A percentile compares a stretch with the other conserved stretches of the same genome.
Evolutionary conservation across 2,888 invertebrate genomes (phyloP).

Genomic region (Acleris cristana): DNA sequence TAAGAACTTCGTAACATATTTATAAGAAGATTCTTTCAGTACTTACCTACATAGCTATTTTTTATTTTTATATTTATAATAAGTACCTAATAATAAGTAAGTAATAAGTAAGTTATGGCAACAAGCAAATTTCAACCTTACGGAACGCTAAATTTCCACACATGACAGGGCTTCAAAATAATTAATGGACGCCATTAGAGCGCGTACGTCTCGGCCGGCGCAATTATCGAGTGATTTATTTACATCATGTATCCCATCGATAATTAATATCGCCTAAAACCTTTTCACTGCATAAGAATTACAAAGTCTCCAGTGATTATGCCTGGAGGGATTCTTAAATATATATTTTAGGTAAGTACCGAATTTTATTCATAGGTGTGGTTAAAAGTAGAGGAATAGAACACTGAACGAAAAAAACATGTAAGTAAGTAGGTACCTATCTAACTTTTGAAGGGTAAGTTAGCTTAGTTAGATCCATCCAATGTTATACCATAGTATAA

Average conservation of each 20-base stretch:
- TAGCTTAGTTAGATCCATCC: too few species aligned
- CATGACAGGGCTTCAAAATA: conserved; percentile 48
- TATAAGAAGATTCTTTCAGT: too few species aligned
- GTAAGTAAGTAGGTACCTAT: too few species aligned
- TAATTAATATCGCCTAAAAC: conserved; percentile 46
- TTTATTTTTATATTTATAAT: too few species aligned
- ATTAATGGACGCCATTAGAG: conserved; percentile 52
- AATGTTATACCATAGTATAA: too few species aligned
- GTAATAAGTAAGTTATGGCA: too few species aligned
- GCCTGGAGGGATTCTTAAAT: conserved; percentile 11
- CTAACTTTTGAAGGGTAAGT: too few species aligned
- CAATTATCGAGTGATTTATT: conserved; percentile 57
- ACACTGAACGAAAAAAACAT: too few species aligned
- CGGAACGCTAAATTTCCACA: conserved; percentile 34
- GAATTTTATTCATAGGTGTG: background rate
- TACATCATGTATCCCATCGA: conserved; percentile 49
- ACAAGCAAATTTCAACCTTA: background rate
- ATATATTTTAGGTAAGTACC: conserved; percentile 6
- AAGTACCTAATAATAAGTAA: too few species aligned
- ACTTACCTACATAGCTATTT: too few species aligned
- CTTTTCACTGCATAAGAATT: conserved; percentile 9
- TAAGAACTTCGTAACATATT: too few species aligned
- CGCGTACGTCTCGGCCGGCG: conserved; percentile 39
- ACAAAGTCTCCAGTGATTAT: background rate
- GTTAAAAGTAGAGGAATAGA: too few species aligned